These are phyloP conservation scores for Micromesistius poutassou DNA, from an alignment of 2,797 vertebrate genomes.

Conservation along the genomic window DNA sequence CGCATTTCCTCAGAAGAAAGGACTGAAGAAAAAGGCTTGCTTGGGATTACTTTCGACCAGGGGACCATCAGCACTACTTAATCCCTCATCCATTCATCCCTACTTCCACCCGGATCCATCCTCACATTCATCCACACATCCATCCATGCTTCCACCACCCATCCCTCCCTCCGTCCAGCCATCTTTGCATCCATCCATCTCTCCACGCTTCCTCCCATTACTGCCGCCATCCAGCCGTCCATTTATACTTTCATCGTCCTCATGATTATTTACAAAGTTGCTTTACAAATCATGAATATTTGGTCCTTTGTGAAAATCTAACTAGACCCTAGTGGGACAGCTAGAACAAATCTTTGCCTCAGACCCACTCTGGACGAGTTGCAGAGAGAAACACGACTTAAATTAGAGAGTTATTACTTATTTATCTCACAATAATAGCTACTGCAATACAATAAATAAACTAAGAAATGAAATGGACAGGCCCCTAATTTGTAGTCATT, in stretches of 20 bases:
- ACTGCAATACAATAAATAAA: not conserved
- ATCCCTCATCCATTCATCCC: not conserved
- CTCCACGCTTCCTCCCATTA: not conserved
- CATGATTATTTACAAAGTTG: not conserved
- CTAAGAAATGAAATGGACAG: not conserved
- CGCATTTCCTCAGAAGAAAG: not conserved
- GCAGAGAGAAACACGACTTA: not conserved
- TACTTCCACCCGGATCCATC: too few species aligned
- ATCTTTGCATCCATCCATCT: not conserved
- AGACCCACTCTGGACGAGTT: not conserved
- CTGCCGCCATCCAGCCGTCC: not conserved
- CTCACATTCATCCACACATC: too few species aligned
- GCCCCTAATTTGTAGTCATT: not conserved
- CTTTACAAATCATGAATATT: not conserved
- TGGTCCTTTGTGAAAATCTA: not conserved
- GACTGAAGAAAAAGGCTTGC: too few species aligned
- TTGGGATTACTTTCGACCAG: not conserved
- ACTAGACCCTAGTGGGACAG: not conserved
- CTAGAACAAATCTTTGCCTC: not conserved
- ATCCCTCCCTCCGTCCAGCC: not conserved
- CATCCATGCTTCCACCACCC: too few species aligned
- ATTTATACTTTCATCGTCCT: not conserved
- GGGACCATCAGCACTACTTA: not conserved
- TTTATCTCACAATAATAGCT: not conserved
- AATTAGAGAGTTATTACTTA: not conserved